phyloP scores from a whole-genome alignment of 2,113 vertebrate species.

The Chaenogobius annularis region DNA sequence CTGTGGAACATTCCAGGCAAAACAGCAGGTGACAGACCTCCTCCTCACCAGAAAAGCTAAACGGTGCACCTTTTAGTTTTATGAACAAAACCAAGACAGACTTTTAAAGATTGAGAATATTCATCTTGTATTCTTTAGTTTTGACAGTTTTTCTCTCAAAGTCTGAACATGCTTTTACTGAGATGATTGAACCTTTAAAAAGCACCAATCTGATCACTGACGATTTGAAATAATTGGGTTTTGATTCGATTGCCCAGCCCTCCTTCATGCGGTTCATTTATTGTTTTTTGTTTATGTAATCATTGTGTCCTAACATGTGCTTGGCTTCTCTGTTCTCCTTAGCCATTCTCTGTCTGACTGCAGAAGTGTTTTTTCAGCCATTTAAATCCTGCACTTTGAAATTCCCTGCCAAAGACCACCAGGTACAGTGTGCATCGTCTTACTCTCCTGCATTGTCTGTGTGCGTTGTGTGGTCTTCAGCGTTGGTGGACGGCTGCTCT shows the following conservation, averaged over 20 bases:
- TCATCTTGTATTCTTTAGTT: too few species aligned
- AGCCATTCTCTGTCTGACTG: slow-evolving; percentile 81
- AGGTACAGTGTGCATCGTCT: slow-evolving; percentile 73
- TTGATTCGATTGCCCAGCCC: not conserved
- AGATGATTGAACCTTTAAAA: not conserved
- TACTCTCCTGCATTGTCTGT: slow-evolving; percentile 58
- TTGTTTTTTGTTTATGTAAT: slow-evolving; percentile 42
- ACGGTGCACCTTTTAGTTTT: too few species aligned
- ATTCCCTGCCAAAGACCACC: slow-evolving; percentile 74
- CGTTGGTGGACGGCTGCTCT: slow-evolving; percentile 42
- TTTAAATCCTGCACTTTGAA: slow-evolving; percentile 80
- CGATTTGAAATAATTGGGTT: not conserved
- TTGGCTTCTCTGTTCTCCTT: slow-evolving; percentile 79
- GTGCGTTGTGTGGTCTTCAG: slow-evolving; percentile 45
- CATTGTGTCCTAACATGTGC: slow-evolving; percentile 78
- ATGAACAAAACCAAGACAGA: too few species aligned
- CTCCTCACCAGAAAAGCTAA: too few species aligned
- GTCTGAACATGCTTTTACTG: not conserved
- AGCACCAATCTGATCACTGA: not conserved
- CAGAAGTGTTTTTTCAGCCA: slow-evolving; percentile 80
- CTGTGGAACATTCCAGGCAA: too few species aligned
- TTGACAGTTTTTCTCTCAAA: not conserved
- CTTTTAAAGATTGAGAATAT: too few species aligned
- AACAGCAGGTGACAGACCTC: too few species aligned
- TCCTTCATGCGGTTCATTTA: not conserved